A percentile compares a stretch with the other conserved stretches of the same genome.
These are phyloP conservation scores for Melanotaenia parkinsoni DNA, from an alignment of 2,797 vertebrate genomes.

Conservation along the genomic window DNA sequence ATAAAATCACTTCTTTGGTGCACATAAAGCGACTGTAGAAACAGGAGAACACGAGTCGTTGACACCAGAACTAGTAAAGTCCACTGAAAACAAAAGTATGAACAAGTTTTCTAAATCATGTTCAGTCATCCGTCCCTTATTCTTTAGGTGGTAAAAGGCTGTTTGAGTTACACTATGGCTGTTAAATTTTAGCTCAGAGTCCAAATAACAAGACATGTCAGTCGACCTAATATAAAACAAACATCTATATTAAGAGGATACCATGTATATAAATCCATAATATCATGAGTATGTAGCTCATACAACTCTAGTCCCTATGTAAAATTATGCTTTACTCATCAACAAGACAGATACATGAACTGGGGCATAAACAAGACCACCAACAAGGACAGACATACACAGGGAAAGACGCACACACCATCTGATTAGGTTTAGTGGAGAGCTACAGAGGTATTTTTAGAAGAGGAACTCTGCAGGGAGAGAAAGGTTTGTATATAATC, in stretches of 20 bases:
- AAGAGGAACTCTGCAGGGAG: constrained; percentile 49
- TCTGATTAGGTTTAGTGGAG: constrained; percentile 47
- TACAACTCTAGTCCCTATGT: not conserved
- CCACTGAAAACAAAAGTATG: no score
- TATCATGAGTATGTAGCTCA: not conserved
- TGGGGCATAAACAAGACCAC: constrained; percentile 19
- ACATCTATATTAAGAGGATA: not conserved
- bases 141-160: no score
- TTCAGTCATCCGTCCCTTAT: no score
- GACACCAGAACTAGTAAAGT: no score
- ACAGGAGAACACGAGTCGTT: no score
- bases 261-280: not conserved
- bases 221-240: not conserved
- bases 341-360: constrained; percentile 20
- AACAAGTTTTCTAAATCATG: no score
- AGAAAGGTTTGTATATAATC: constrained; percentile 78
- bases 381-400: constrained; percentile 44
- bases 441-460: constrained; percentile 76
- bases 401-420: constrained; percentile 19
- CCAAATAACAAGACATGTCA: not conserved
- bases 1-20: no score
- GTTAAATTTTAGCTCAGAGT: no score
- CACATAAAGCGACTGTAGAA: no score
- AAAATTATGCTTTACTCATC: not conserved
- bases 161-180: no score